Conservation (phyloP, 2,797 vertebrate genomes). For the Peromyscus melanophrys region DNA sequence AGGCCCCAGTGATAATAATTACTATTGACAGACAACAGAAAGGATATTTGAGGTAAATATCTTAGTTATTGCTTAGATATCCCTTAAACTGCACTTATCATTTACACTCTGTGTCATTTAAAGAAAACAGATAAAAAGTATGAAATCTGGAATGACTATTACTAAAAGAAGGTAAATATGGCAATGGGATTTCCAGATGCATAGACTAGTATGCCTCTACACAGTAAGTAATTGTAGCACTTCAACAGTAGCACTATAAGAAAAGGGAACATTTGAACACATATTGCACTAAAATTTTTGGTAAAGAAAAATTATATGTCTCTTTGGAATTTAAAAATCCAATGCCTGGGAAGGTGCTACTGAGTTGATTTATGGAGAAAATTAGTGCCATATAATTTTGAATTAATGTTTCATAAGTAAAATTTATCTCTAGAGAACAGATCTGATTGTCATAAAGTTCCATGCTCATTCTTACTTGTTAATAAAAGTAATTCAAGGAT, state of each 20-base stretch:
- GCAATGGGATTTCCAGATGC: background rate
- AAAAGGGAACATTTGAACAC: background rate
- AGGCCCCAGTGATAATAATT: background rate
- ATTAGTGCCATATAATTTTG: constrained; percentile 23
- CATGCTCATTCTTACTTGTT: background rate
- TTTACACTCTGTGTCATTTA: background rate
- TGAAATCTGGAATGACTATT: background rate
- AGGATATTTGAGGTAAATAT: background rate
- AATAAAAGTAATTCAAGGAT: constrained; percentile 28
- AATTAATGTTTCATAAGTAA: constrained; percentile 7
- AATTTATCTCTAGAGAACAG: constrained; percentile 7
- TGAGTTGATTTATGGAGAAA: constrained; percentile 32
- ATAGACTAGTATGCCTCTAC: background rate
- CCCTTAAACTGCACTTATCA: background rate
- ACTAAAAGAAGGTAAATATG: constrained; percentile 34
- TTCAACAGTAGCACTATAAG: background rate
- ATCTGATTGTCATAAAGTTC: constrained; percentile 23
- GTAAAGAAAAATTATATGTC: constrained; percentile 9
- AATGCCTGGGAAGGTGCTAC: constrained; percentile 31
- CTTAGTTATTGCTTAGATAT: background rate
- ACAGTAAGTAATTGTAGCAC: constrained; percentile 11
- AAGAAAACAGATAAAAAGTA: background rate
- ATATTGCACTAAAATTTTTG: background rate
- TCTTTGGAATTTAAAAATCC: constrained; percentile 33
- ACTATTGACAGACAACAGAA: background rate